Evolutionary conservation across 2,797 vertebrate species (phyloP).

Genomic region (Aphelocoma californica): DNA sequence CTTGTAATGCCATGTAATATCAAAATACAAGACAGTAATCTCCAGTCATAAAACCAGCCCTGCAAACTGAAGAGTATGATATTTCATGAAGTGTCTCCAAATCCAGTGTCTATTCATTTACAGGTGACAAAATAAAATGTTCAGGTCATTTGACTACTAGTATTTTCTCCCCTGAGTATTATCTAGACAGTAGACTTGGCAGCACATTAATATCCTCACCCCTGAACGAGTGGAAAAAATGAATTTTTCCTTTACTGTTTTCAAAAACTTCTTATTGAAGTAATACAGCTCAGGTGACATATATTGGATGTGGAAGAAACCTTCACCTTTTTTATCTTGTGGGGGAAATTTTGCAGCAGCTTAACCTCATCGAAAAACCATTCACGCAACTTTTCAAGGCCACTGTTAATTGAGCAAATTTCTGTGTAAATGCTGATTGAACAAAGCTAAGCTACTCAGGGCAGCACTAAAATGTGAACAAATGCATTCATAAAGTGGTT

Average conservation of each 20-base stretch:
- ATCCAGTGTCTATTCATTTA: neutral
- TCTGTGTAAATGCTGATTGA: neutral
- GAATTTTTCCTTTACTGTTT: neutral
- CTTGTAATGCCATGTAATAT: neutral
- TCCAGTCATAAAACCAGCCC: neutral
- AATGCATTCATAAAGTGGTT: neutral
- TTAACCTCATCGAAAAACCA: neutral
- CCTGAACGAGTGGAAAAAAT: neutral
- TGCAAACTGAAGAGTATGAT: neutral
- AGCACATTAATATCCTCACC: neutral
- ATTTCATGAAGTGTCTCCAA: neutral
- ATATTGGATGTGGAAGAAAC: neutral
- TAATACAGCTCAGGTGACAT: neutral
- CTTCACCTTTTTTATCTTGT: neutral
- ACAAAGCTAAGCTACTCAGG: neutral
- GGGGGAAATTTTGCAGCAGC: neutral
- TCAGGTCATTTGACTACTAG: neutral
- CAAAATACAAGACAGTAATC: neutral
- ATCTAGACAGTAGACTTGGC: neutral
- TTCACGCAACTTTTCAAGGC: slow-evolving; percentile 7
- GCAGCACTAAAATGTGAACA: neutral
- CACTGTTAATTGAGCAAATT: neutral
- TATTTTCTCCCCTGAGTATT: neutral
- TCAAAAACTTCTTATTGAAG: neutral
- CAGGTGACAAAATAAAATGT: neutral